These are phyloP conservation scores for Helogale parvula DNA, from an alignment of 2,113 vertebrate species.

Conservation along the genomic window DNA sequence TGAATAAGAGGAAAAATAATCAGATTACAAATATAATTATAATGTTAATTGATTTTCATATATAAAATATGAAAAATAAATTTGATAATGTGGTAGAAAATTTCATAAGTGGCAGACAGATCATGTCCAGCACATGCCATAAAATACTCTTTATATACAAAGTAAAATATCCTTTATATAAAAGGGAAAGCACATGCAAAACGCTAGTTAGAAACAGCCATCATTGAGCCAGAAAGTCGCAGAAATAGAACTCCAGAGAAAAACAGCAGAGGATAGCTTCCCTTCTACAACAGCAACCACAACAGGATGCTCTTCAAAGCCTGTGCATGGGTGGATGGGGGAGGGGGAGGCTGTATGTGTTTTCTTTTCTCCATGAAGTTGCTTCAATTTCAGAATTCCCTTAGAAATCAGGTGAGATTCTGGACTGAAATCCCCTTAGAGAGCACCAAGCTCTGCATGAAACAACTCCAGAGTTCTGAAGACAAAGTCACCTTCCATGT, in stretches of 20 bases:
- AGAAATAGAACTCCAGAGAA: background rate
- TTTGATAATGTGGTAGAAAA: background rate
- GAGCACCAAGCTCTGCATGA: background rate
- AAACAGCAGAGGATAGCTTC: background rate
- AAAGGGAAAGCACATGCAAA: background rate
- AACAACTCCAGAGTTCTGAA: background rate
- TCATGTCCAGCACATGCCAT: background rate
- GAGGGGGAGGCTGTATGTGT: background rate
- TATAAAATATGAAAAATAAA: background rate
- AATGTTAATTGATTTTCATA: background rate
- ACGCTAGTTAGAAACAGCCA: background rate
- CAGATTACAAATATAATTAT: background rate
- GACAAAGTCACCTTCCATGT: background rate
- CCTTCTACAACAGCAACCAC: background rate
- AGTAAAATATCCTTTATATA: background rate
- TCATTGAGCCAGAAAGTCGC: background rate
- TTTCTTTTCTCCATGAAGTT: background rate
- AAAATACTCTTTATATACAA: background rate
- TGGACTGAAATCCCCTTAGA: background rate
- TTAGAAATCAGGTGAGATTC: background rate
- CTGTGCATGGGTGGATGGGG: background rate
- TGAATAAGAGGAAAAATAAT: background rate
- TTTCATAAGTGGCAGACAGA: background rate
- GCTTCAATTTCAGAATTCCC: slow-evolving; percentile 12
- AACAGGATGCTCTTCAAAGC: background rate